A percentile compares a stretch with the other conserved stretches of the same genome.
phyloP scores from a whole-genome alignment of 2,888 invertebrate genomes.

The Tenthredo amoena region DNA sequence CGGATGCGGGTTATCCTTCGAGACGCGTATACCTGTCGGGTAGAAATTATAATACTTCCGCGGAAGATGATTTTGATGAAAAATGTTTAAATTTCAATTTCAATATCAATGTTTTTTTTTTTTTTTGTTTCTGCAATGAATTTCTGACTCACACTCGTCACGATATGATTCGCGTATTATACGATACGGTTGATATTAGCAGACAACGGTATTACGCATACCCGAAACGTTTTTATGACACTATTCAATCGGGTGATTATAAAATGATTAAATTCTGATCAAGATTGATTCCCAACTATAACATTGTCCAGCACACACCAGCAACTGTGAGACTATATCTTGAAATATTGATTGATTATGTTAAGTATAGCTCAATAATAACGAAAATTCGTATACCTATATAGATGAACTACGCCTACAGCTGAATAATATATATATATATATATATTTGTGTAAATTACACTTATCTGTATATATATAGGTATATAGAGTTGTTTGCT shows the following conservation, averaged over 20 bases:
- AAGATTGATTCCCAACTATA: slow-evolving; percentile 2
- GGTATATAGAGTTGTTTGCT: background rate
- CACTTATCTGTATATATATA: background rate
- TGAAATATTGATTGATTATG: slow-evolving; percentile 14
- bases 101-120: too few relatives aligned
- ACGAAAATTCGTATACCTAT: background rate
- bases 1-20: background rate
- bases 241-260: background rate
- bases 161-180: background rate
- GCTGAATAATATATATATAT: too few relatives aligned
- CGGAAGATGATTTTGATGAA: too few relatives aligned
- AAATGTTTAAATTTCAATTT: too few relatives aligned
- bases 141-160: background rate
- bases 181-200: background rate
- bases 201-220: too few relatives aligned
- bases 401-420: too few relatives aligned
- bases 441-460: background rate
- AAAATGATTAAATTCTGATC: slow-evolving; percentile 28
- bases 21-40: background rate
- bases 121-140: background rate
- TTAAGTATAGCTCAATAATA: too few relatives aligned
- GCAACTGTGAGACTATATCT: background rate
- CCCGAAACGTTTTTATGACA: background rate
- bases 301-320: background rate
- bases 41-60: background rate